Evolutionary conservation across 2,888 invertebrate genomes (phyloP).

Genomic region (Dryadula phaetusa): DNA sequence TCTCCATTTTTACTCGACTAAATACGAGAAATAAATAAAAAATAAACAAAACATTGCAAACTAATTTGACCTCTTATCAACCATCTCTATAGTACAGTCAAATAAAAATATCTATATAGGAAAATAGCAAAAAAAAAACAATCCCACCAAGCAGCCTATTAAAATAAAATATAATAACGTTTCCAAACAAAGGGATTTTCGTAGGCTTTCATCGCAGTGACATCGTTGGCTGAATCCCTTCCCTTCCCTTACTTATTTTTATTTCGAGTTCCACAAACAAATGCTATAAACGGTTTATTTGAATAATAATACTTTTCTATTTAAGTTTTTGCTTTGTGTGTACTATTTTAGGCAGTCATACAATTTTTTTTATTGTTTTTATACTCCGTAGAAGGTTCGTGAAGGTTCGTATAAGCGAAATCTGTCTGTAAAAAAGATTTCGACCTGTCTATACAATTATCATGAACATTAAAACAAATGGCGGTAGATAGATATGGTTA

Average conservation of each 20-base stretch:
- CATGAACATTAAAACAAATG: no score
- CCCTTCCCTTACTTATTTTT: slow-evolving; percentile 19
- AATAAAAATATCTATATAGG: slow-evolving; percentile 5
- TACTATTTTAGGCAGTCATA: no score
- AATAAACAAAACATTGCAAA: no score
- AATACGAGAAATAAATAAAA: no score
- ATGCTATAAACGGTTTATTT: slow-evolving; percentile 11
- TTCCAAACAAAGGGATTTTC: slow-evolving; percentile 17
- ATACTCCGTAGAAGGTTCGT: no score
- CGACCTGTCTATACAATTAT: no score
- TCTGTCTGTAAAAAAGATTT: no score
- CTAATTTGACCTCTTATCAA: background rate
- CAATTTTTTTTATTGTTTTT: no score
- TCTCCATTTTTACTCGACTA: no score
- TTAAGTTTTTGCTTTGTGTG: background rate
- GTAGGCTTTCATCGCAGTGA: slow-evolving; percentile 15
- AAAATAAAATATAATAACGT: slow-evolving; percentile 27
- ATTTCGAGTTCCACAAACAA: slow-evolving; percentile 10
- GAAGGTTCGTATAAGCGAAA: no score
- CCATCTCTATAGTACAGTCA: background rate
- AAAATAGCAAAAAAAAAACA: background rate
- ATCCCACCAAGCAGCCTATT: slow-evolving; percentile 15
- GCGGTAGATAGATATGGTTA: no score
- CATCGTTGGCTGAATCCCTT: slow-evolving; percentile 12
- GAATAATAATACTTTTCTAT: background rate